Evolutionary conservation across 2,113 vertebrate species (phyloP).

Genomic region (Telmatochromis sp.): DNA sequence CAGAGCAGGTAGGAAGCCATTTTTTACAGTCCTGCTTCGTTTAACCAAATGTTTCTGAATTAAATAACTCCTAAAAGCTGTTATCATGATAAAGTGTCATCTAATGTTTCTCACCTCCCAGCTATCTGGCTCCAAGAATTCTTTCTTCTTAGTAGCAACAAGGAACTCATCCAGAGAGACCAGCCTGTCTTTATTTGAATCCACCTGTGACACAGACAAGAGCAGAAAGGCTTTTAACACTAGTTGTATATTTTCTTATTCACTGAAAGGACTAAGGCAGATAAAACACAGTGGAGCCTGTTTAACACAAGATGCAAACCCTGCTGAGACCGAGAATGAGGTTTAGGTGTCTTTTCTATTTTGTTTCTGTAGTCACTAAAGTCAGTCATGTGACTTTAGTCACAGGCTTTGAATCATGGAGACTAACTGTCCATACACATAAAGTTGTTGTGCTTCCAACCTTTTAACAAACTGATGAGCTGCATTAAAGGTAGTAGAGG

Average conservation of each 20-base stretch:
- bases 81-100: not conserved
- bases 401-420: not conserved
- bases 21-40: not conserved
- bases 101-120: slow-evolving; percentile 85
- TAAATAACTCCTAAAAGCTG: not conserved
- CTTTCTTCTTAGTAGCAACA: slow-evolving; percentile 87
- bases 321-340: not conserved
- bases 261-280: not conserved
- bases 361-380: not conserved
- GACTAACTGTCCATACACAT: not conserved
- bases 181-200: slow-evolving; percentile 85
- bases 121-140: slow-evolving; percentile 94
- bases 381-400: not conserved
- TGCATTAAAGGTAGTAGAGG: not conserved
- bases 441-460: not conserved
- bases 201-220: slow-evolving; percentile 72
- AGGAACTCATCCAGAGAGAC: slow-evolving; percentile 91
- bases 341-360: not conserved
- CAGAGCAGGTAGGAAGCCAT: not conserved
- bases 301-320: not conserved
- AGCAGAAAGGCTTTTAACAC: not conserved
- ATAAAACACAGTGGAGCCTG: not conserved
- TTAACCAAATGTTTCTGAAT: not conserved
- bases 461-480: not conserved
- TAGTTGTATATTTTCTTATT: not conserved